Evolutionary conservation across 2,113 vertebrate genomes (phyloP).

Genomic region (Anguilla rostrata): DNA sequence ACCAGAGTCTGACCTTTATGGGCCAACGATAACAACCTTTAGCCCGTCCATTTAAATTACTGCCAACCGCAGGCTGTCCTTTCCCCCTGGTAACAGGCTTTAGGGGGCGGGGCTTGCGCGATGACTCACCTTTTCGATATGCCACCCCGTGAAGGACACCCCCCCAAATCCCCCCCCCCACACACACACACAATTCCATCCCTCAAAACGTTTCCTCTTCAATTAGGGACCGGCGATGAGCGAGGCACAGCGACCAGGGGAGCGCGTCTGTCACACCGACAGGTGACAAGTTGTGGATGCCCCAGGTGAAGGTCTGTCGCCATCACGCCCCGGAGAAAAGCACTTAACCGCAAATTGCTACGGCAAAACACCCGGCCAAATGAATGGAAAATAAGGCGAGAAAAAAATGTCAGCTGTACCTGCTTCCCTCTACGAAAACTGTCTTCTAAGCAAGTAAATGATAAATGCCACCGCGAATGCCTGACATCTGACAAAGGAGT

Average conservation of each 20-base stretch:
- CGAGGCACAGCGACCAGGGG: not conserved
- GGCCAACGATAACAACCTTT: not conserved
- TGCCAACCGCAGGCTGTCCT: not conserved
- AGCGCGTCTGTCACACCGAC: not conserved
- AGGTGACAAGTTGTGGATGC: not conserved
- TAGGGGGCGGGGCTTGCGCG: not conserved
- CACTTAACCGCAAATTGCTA: not conserved
- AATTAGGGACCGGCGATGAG: not conserved
- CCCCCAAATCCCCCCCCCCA: not conserved
- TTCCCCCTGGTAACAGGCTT: not conserved
- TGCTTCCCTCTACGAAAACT: not conserved
- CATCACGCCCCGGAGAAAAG: not conserved
- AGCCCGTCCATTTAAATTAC: not conserved
- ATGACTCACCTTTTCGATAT: not conserved
- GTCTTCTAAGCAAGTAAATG: not conserved
- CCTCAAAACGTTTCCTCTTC: not conserved
- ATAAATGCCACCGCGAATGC: not conserved
- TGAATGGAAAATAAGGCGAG: not conserved
- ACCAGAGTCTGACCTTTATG: not conserved
- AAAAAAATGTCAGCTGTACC: not conserved
- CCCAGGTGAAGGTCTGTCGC: not conserved
- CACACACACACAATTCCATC: not conserved
- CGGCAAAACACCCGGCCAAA: not conserved
- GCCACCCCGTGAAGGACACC: not conserved
- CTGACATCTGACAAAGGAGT: not conserved